phyloP scores from a whole-genome alignment of 92 coral and sea anemone genomes.

The Zoanthus sociatus region DNA sequence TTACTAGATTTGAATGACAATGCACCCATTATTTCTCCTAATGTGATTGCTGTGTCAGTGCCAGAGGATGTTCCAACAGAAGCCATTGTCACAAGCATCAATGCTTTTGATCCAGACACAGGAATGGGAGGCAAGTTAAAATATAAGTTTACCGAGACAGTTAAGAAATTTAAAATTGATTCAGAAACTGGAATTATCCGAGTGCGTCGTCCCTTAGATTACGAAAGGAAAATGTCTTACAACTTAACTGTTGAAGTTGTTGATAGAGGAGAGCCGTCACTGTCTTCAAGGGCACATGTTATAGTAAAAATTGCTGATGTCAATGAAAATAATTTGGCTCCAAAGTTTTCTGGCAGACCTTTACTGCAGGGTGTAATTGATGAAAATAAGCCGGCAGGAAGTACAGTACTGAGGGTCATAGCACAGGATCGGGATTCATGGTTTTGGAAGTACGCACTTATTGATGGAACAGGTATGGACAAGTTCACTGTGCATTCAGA shows the following conservation, averaged over 20 bases:
- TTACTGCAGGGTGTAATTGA: slow-evolving; percentile 61
- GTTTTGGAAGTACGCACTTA: slow-evolving; percentile 80
- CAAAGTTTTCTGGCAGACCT: slow-evolving; percentile 62
- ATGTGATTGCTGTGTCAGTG: slow-evolving; percentile 65
- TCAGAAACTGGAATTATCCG: slow-evolving; percentile 80
- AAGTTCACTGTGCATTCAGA: slow-evolving; percentile 81
- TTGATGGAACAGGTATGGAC: slow-evolving; percentile 98
- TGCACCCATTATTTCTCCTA: slow-evolving; percentile 75
- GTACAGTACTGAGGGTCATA: slow-evolving; percentile 57
- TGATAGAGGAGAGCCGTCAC: slow-evolving; percentile 76
- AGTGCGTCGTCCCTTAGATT: slow-evolving; percentile 75
- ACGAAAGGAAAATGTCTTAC: slow-evolving; percentile 63
- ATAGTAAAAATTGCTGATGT: slow-evolving; percentile 76
- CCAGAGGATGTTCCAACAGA: slow-evolving; percentile 81
- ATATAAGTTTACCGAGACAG: slow-evolving; percentile 48
- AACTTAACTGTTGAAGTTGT: slow-evolving; percentile 82
- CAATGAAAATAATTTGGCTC: slow-evolving; percentile 73
- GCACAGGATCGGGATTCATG: slow-evolving; percentile 74
- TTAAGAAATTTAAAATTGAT: slow-evolving; percentile 86
- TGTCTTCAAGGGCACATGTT: slow-evolving; percentile 68
- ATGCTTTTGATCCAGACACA: slow-evolving; percentile 87
- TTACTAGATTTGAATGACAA: slow-evolving; percentile 88
- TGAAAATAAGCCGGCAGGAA: slow-evolving; percentile 78
- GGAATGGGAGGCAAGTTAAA: slow-evolving; percentile 77
- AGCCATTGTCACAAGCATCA: slow-evolving; percentile 79